These are phyloP conservation scores for Gallinago nigripennis DNA, from an alignment of 2,797 vertebrate species.

Conservation along the genomic window DNA sequence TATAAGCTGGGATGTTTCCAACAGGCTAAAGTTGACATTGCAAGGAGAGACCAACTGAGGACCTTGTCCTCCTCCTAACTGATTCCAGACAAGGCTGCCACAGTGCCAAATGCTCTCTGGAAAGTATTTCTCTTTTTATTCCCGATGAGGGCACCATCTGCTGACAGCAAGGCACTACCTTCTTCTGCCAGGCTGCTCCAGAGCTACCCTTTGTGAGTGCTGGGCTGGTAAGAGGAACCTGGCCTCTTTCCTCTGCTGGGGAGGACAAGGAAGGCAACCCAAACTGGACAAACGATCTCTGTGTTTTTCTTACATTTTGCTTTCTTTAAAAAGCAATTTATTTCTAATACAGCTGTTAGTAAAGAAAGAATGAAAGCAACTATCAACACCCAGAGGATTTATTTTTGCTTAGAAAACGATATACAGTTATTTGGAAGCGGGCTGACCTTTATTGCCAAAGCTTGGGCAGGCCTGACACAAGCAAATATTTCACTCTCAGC, in stretches of 20 bases:
- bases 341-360: neutral
- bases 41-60: constrained; percentile 6
- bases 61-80: constrained; percentile 27
- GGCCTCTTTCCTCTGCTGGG: neutral
- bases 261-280: neutral
- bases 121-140: neutral
- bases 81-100: constrained; percentile 43
- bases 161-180: neutral
- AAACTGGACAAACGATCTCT: neutral
- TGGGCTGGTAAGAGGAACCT: neutral
- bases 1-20: constrained; percentile 42
- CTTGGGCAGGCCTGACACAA: neutral
- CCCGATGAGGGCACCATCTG: neutral
- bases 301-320: neutral
- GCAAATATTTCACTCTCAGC: neutral
- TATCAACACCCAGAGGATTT: neutral
- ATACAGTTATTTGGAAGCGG: neutral
- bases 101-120: neutral
- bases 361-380: neutral
- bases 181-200: neutral
- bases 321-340: neutral
- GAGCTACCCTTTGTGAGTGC: neutral
- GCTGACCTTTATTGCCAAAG: neutral
- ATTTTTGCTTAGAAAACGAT: neutral
- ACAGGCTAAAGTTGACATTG: constrained; percentile 19